Conservation (phyloP, 2,888 invertebrate species). For the Drosophila paracracens region DNA sequence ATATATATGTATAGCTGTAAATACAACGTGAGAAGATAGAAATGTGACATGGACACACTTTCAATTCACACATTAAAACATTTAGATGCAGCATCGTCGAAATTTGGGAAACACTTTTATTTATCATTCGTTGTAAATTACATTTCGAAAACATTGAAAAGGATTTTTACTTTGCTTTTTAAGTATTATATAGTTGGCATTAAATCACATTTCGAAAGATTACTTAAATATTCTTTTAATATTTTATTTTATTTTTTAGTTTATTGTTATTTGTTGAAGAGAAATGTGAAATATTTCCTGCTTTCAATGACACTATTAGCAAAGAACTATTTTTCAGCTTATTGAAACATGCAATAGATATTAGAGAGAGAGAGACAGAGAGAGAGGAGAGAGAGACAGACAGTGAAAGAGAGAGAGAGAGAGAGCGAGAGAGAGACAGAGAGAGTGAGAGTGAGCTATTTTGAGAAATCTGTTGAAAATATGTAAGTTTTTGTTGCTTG, state of each 20-base stretch:
- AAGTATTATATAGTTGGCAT: neutral
- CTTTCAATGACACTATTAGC: neutral
- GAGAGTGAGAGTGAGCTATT: neutral
- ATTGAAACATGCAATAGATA: neutral
- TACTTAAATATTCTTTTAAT: neutral
- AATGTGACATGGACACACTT: neutral
- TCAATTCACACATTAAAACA: neutral
- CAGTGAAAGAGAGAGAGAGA: neutral
- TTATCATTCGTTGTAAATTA: neutral
- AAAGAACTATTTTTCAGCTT: neutral
- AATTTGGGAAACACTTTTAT: neutral
- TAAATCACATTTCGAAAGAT: neutral
- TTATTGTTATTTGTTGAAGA: neutral
- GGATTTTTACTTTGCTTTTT: too few species aligned
- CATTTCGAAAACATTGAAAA: too few species aligned
- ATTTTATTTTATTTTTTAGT: neutral
- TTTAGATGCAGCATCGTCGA: neutral
- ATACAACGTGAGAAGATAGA: neutral
- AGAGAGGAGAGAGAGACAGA: neutral
- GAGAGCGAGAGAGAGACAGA: accelerated
- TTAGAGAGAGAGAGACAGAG: neutral
- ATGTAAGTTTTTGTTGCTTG: neutral
- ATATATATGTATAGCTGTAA: too few species aligned
- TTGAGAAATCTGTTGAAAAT: neutral
- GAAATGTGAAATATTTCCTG: neutral